Percentiles rank a stretch among this genome's conserved stretches.
phyloP scores from a whole-genome alignment of 1,140 invertebrate genomes.

The Zaprionus capensis region DNA sequence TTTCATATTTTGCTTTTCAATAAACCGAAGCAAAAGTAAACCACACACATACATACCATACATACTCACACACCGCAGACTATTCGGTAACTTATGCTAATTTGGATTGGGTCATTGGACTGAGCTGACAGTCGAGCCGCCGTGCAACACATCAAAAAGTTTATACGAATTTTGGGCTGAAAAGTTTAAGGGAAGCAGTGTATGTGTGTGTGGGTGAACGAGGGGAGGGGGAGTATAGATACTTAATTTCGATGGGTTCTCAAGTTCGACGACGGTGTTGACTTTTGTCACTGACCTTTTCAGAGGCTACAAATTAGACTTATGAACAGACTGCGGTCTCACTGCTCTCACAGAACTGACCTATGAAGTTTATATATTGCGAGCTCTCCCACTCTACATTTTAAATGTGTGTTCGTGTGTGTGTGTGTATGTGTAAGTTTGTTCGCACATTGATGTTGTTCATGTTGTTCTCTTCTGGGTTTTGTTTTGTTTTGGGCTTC shows the following conservation, averaged over 20 bases:
- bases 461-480: background rate
- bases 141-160: slow-evolving; percentile 16
- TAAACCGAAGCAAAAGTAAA: slow-evolving; percentile 4
- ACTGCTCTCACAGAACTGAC: slow-evolving; percentile 1
- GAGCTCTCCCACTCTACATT: background rate
- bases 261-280: background rate
- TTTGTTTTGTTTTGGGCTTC: slow-evolving; percentile 14
- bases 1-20: slow-evolving; percentile 37
- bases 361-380: slow-evolving; percentile 12
- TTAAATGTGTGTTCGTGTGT: slow-evolving; percentile 15
- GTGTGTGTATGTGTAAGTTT: background rate
- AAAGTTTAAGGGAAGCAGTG: slow-evolving; percentile 11
- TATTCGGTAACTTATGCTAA: slow-evolving; percentile 17
- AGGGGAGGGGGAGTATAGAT: background rate
- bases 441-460: background rate
- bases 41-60: background rate
- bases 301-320: slow-evolving; percentile 6
- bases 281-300: slow-evolving; percentile 25
- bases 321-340: slow-evolving; percentile 7
- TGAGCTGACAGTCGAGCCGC: background rate
- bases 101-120: slow-evolving; percentile 23
- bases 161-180: slow-evolving; percentile 18
- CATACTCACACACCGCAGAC: background rate
- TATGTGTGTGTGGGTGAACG: background rate
- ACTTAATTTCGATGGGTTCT: slow-evolving; percentile 1